These are phyloP conservation scores for Ceratoteleas bidentatus DNA, from an alignment of 1,140 invertebrate species.

Conservation along the genomic window DNA sequence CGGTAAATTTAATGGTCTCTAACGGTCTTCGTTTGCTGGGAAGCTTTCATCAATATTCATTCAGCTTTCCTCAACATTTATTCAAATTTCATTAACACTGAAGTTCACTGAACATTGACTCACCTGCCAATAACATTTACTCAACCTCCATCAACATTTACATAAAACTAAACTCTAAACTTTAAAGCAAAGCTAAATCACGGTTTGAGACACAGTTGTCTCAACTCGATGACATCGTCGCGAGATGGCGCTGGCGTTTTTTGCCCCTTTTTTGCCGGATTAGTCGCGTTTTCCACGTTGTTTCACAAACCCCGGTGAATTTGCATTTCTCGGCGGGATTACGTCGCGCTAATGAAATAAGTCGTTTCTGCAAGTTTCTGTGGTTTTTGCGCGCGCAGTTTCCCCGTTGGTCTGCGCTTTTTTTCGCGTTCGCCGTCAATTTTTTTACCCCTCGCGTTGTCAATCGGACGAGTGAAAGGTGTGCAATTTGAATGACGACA, in stretches of 20 bases:
- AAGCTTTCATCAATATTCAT: no score
- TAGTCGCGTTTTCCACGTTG: conserved; percentile 6
- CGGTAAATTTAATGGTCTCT: no score
- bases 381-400: conserved; percentile 6
- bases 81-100: no score
- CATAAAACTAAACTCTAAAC: no score
- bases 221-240: no score
- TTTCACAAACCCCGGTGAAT: conserved; percentile 30
- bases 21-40: no score
- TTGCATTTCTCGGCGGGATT: conserved; percentile 16
- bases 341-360: conserved; percentile 36
- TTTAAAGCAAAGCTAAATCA: no score
- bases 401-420: not conserved
- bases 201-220: conserved; percentile 4
- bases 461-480: conserved; percentile 60
- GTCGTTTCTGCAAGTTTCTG: conserved; percentile 11
- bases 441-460: conserved; percentile 39
- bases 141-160: conserved; percentile 6
- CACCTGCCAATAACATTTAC: no score
- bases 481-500: conserved; percentile 56
- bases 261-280: not conserved
- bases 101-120: no score
- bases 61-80: no score
- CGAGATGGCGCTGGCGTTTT: not conserved
- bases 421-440: not conserved